A percentile compares a stretch with the other conserved stretches of the same genome.
Evolutionary conservation across 2,797 vertebrate genomes (phyloP).

Genomic region (Molossus alvarezi): DNA sequence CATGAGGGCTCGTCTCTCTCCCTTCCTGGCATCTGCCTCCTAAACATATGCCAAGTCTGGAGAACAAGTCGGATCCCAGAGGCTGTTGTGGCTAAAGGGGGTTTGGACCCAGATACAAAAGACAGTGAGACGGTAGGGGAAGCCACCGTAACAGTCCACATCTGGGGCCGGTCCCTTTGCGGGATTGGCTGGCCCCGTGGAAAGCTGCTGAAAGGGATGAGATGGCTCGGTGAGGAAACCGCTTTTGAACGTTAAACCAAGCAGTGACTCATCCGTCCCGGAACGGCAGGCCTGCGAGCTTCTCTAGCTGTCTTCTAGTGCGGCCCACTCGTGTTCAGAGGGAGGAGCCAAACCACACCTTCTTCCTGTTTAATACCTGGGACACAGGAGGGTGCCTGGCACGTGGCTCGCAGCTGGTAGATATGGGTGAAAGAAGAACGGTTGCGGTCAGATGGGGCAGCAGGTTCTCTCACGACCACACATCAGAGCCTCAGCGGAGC

Average conservation of each 20-base stretch:
- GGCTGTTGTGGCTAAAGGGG: constrained; percentile 61
- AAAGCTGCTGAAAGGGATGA: constrained; percentile 78
- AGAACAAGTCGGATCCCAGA: constrained; percentile 73
- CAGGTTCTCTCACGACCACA: not conserved
- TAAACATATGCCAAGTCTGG: constrained; percentile 67
- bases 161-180: constrained; percentile 41
- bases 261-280: constrained; percentile 66
- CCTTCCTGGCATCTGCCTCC: constrained; percentile 18
- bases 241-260: constrained; percentile 70
- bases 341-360: not conserved
- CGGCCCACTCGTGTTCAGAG: constrained; percentile 38
- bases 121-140: not conserved
- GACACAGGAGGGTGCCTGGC: not conserved
- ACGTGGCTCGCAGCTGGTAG: not conserved
- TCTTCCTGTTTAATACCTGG: constrained; percentile 46
- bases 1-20: not conserved
- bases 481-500: not conserved
- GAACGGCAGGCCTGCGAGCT: constrained; percentile 51
- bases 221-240: constrained; percentile 70
- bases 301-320: constrained; percentile 58
- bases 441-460: not conserved
- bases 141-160: constrained; percentile 65
- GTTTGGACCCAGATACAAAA: constrained; percentile 80
- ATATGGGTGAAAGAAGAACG: not conserved
- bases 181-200: constrained; percentile 71